Evolutionary conservation across 2,797 vertebrate genomes (phyloP).

Genomic region (Dipus sagitta): DNA sequence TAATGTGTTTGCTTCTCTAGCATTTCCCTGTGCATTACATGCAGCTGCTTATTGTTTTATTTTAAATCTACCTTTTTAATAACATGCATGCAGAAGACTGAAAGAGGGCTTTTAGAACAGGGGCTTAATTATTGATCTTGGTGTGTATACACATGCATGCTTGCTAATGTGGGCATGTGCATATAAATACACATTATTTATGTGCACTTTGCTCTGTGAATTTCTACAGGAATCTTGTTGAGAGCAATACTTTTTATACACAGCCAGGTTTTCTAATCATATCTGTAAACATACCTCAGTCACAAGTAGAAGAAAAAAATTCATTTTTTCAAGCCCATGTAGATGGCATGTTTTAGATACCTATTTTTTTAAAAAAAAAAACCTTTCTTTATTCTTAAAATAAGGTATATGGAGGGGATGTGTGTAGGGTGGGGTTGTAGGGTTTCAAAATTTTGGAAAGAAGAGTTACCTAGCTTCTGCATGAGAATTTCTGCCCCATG

Average conservation of each 20-base stretch:
- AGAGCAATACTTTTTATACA: slow-evolving; percentile 68
- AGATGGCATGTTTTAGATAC: slow-evolving; percentile 51
- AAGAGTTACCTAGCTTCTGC: slow-evolving; percentile 71
- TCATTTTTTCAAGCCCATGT: slow-evolving; percentile 29
- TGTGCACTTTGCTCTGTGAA: slow-evolving; percentile 57
- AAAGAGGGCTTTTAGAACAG: slow-evolving; percentile 67
- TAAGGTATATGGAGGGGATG: neutral
- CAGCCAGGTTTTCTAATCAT: slow-evolving; percentile 67
- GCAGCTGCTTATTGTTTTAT: slow-evolving; percentile 73
- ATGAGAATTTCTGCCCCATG: slow-evolving; percentile 64
- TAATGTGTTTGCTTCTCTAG: slow-evolving; percentile 85
- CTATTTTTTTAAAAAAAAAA: slow-evolving; percentile 37
- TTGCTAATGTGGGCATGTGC: slow-evolving; percentile 43
- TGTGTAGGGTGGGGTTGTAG: neutral
- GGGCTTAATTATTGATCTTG: slow-evolving; percentile 74
- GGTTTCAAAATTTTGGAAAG: slow-evolving; percentile 71
- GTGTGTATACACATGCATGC: slow-evolving; percentile 48
- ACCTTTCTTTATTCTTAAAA: slow-evolving; percentile 53
- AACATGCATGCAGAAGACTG: slow-evolving; percentile 74
- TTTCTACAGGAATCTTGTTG: slow-evolving; percentile 65
- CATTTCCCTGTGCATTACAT: slow-evolving; percentile 32
- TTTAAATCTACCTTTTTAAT: slow-evolving; percentile 75
- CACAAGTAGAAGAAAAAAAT: slow-evolving; percentile 69
- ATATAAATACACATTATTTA: slow-evolving; percentile 68
- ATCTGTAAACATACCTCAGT: slow-evolving; percentile 72